Percentiles rank a stretch among this genome's conserved stretches.
Evolutionary conservation across 1,140 invertebrate genomes (phyloP).

Genomic region (Drosophila nasuta): DNA sequence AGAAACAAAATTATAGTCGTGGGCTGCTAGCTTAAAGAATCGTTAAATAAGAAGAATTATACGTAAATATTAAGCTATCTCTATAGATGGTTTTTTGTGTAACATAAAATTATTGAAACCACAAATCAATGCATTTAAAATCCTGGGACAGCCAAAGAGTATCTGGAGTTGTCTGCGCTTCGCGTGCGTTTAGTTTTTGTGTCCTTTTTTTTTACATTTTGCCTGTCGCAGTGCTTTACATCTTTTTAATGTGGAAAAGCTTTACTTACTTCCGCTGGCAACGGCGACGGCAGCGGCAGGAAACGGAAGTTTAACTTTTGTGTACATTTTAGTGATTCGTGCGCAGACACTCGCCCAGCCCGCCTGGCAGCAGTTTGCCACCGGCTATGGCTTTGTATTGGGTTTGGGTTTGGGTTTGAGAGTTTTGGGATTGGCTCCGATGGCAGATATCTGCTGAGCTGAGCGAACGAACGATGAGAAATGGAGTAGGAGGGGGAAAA

Average conservation of each 20-base stretch:
- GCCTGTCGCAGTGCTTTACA: constrained; percentile 74
- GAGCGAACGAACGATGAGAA: neutral
- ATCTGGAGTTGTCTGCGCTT: constrained; percentile 5
- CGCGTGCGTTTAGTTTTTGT: constrained; percentile 5
- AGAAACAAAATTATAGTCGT: too few species aligned
- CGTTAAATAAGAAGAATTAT: too few species aligned
- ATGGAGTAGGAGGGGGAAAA: neutral
- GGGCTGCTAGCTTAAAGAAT: too few species aligned
- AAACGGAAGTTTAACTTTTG: constrained; percentile 83
- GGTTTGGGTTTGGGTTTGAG: constrained; percentile 1
- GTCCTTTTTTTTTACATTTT: constrained; percentile 43
- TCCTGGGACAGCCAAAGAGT: neutral
- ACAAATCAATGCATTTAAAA: too few species aligned
- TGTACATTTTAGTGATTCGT: constrained; percentile 82
- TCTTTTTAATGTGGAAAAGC: constrained; percentile 84
- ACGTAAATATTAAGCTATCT: too few species aligned
- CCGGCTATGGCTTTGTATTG: constrained; percentile 6
- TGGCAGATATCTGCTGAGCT: constrained; percentile 6
- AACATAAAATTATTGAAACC: too few species aligned
- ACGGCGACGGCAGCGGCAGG: constrained; percentile 69
- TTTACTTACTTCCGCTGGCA: constrained; percentile 77
- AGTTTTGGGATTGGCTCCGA: neutral
- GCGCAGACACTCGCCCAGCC: constrained; percentile 62
- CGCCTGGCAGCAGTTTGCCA: constrained; percentile 16
- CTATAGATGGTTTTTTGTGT: too few species aligned